These are phyloP conservation scores for Acanthurus lineatus DNA, from an alignment of 2,797 vertebrate genomes.

Conservation along the genomic window DNA sequence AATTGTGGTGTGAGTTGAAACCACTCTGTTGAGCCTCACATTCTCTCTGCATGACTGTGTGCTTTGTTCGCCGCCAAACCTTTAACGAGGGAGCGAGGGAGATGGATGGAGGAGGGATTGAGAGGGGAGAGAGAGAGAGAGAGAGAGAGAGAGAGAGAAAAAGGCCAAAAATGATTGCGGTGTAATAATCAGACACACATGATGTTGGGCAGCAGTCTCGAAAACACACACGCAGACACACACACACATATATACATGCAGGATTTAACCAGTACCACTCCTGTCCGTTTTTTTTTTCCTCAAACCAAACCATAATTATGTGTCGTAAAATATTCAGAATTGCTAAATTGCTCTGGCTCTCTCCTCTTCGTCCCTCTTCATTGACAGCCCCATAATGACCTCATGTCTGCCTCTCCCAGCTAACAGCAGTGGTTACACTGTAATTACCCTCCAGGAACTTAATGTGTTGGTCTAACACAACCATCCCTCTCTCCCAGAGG, in stretches of 20 bases:
- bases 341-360: slow-evolving; percentile 82
- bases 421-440: slow-evolving; percentile 76
- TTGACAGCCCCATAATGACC: slow-evolving; percentile 80
- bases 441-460: slow-evolving; percentile 83
- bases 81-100: slow-evolving; percentile 72
- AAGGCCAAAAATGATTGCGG: slow-evolving; percentile 78
- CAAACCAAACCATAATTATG: slow-evolving; percentile 82
- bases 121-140: slow-evolving; percentile 38
- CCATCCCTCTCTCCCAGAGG: slow-evolving; percentile 71
- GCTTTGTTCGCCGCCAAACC: slow-evolving; percentile 76
- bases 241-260: slow-evolving; percentile 30
- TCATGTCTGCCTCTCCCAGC: slow-evolving; percentile 82
- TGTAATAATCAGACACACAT: slow-evolving; percentile 83
- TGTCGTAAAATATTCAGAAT: slow-evolving; percentile 84
- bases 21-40: slow-evolving; percentile 70
- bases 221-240: slow-evolving; percentile 48
- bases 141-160: slow-evolving; percentile 41
- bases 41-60: slow-evolving; percentile 82
- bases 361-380: slow-evolving; percentile 75
- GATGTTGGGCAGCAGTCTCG: slow-evolving; percentile 62
- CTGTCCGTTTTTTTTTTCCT: slow-evolving; percentile 54
- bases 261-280: slow-evolving; percentile 60
- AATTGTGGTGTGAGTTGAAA: slow-evolving; percentile 78
- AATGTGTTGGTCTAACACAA: slow-evolving; percentile 80
- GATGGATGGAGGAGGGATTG: slow-evolving; percentile 70